A percentile compares a stretch with the other conserved stretches of the same genome.
Evolutionary conservation across 2,797 vertebrate genomes (phyloP).

Genomic region (Cheirogaleus major): DNA sequence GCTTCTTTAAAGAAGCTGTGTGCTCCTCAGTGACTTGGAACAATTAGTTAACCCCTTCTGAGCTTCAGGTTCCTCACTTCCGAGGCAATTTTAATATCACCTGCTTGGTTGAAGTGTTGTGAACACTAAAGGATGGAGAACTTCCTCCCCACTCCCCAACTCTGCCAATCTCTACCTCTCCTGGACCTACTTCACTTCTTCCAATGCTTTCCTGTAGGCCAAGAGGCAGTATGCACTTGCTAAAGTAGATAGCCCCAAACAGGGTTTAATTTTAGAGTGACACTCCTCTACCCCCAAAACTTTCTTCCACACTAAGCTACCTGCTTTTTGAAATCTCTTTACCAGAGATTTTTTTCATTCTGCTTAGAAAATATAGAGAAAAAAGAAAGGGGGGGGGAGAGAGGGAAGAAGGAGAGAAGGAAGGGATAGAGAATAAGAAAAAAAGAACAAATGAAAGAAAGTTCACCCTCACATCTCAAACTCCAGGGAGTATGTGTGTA

Average conservation of each 20-base stretch:
- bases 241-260: neutral
- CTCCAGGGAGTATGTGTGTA: neutral
- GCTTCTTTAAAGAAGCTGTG: neutral
- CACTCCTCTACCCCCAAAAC: neutral
- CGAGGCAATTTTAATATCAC: neutral
- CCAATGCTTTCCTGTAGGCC: neutral
- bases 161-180: neutral
- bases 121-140: neutral
- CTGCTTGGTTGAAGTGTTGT: neutral
- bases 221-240: neutral
- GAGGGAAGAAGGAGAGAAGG: accelerated
- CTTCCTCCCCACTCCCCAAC: neutral
- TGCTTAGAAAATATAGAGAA: neutral
- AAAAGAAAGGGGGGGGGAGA: neutral
- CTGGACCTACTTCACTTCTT: neutral
- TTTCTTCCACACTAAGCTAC: neutral
- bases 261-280: neutral
- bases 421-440: no score
- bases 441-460: neutral
- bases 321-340: constrained; percentile 16
- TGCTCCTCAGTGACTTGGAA: neutral
- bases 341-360: neutral
- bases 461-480: neutral
- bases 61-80: neutral
- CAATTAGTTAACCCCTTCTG: neutral